Evolutionary conservation across 2,113 vertebrate genomes (phyloP).

Genomic region (Thinocorus orbignyianus): DNA sequence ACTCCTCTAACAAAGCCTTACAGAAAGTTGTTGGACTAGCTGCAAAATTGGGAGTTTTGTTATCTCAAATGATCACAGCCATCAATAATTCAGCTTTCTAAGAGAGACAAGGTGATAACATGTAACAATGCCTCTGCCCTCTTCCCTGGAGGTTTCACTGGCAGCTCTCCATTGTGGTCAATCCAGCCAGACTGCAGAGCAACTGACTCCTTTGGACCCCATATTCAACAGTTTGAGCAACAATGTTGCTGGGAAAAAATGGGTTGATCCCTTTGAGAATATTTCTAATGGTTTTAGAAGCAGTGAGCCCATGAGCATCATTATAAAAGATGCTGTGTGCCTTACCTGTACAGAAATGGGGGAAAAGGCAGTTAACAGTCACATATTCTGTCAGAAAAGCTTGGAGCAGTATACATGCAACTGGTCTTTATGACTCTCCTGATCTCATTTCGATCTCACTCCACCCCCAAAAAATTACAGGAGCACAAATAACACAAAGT

Average conservation of each 20-base stretch:
- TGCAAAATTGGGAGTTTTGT: background rate
- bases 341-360: background rate
- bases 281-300: background rate
- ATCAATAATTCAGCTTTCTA: background rate
- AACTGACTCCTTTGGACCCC: background rate
- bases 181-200: background rate
- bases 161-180: background rate
- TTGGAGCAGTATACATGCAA: background rate
- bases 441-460: background rate
- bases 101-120: background rate
- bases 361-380: background rate
- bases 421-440: background rate
- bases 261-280: background rate
- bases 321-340: accelerated
- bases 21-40: background rate
- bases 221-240: background rate
- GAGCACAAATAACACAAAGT: background rate
- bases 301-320: background rate
- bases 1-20: background rate
- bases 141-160: background rate
- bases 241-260: accelerated
- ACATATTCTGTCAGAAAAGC: background rate
- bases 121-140: background rate
- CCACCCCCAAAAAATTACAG: background rate
- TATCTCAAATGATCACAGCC: background rate